These are phyloP conservation scores for Noctua pronuba DNA, from an alignment of 2,888 invertebrate species.

Conservation along the genomic window DNA sequence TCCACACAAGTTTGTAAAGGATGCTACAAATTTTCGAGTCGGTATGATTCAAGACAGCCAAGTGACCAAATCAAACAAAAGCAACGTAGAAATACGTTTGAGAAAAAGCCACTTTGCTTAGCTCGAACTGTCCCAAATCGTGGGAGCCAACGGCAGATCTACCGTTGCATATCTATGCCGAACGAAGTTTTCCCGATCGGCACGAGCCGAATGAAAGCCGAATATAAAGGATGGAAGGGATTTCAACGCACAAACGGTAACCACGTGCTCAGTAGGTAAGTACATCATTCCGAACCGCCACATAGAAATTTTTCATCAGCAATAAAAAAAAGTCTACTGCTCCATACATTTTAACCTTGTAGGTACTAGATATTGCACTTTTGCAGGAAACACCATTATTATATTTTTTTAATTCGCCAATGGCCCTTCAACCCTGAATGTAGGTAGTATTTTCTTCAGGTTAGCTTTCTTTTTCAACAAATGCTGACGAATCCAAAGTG, in stretches of 20 bases:
- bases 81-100: neutral
- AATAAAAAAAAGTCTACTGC: too few species aligned
- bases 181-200: neutral
- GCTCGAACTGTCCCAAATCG: neutral
- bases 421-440: too few species aligned
- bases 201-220: neutral
- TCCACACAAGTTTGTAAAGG: neutral
- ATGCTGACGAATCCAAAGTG: neutral
- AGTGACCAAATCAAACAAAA: neutral
- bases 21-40: neutral
- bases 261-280: too few species aligned
- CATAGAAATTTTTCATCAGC: too few species aligned
- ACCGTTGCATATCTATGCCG: neutral
- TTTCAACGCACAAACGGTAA: too few species aligned
- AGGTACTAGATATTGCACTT: too few species aligned
- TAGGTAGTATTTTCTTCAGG: neutral
- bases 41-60: neutral
- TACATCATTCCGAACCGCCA: too few species aligned
- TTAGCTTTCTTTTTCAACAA: neutral
- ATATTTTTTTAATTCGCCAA: too few species aligned
- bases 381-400: too few species aligned
- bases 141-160: neutral
- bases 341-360: too few species aligned
- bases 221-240: too few species aligned
- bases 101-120: too few species aligned